Base-by-base conservation (phyloP, 92 coral and sea anemone genomes). In the Actinernus sp. region DNA sequence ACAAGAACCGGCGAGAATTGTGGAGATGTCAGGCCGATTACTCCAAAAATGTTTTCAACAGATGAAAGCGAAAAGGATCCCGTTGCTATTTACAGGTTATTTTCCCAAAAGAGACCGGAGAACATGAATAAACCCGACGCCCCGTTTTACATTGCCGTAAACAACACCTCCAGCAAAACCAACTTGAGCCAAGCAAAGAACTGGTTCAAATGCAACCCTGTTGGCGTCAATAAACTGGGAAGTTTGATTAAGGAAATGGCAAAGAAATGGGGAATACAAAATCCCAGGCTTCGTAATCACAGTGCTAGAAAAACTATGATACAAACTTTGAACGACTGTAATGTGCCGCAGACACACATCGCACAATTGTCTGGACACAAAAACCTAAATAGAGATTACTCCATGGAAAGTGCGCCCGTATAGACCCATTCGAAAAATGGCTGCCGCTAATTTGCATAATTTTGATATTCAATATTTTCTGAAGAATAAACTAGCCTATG, bases 131-230 rank as follows among this genome's bases (percentile, higher is more conserved):
- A 27, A 41, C 45, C 56, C 32, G 61, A 70, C 51, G 71, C 80
- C 20, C 94, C 79, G 32, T 76, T 88, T 77, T 82, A 82, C 36
- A 69, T 82, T 1, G 89, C 86, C 12, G 71, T 71, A 59, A 88
- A 76, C 48, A 70, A 71, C 48, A 45, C 68, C 34, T n/a, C n/a
- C n/a, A n/a, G n/a, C n/a, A n/a, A n/a, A n/a, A 71, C 51, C 13
- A 21, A 2, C 24, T 12, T 4, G 10, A 4, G 5, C 6, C 52
- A 6, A 6, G 64, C 30, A 1, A 37, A 65, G 29, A 19, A 17
- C 56, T 68, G 63, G 55, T 68, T 68, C 56, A 68, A 68, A 16
- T 43, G 40, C 76, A 68, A 68, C 25, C 41, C 53, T n/a, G 55
- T 68, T 28, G 55, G 76, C 14, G 31, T 68, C 23, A 68, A 55